Evolutionary conservation across 2,113 vertebrate genomes (phyloP).

Genomic region (Halcyon senegalensis): DNA sequence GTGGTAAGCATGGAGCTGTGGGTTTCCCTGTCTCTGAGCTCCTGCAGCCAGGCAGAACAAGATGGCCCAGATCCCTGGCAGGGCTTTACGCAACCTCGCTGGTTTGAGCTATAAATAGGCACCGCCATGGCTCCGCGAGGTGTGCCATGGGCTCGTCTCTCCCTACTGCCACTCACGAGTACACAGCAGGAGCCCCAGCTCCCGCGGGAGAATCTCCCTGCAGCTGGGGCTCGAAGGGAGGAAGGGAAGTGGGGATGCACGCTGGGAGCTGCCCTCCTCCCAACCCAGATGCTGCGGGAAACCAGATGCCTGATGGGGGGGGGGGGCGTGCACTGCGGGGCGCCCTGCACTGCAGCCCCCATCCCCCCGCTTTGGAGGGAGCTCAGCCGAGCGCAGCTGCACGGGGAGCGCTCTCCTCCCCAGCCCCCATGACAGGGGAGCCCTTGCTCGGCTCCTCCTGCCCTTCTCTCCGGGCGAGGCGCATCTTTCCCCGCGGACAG

Average conservation of each 20-base stretch:
- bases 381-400: not conserved
- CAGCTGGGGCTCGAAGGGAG: not conserved
- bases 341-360: too few species aligned
- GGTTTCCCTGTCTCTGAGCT: not conserved
- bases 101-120: slow-evolving; percentile 21
- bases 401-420: not conserved
- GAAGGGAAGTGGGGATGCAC: accelerated
- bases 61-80: slow-evolving; percentile 9
- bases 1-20: not conserved
- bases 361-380: too few species aligned
- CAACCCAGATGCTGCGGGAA: accelerated
- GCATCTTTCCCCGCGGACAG: not conserved
- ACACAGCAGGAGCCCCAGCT: not conserved
- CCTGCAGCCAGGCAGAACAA: not conserved
- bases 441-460: not conserved
- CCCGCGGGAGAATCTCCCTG: too few species aligned
- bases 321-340: too few species aligned
- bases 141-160: not conserved
- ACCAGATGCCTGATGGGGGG: accelerated
- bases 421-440: not conserved
- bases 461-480: too few species aligned
- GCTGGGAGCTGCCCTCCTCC: not conserved
- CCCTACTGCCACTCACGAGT: not conserved
- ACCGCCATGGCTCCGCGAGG: not conserved
- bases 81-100: slow-evolving; percentile 37